Conservation (phyloP, 30 jellyfish, hydroid and myxozoan species). For the Cassiopea andromeda region DNA sequence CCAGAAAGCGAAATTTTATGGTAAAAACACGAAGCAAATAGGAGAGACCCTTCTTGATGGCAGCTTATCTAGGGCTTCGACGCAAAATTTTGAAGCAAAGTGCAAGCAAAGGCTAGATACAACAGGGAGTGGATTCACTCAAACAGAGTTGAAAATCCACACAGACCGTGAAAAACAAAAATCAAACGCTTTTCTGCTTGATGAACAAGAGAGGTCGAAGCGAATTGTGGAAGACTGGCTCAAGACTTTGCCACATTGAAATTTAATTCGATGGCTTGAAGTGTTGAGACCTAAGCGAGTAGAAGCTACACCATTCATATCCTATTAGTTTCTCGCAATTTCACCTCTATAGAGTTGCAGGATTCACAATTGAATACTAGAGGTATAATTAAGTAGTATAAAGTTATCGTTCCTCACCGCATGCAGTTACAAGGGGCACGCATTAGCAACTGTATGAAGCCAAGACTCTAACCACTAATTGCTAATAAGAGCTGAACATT, state of each 20-base stretch:
- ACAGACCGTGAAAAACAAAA: constrained; percentile 28
- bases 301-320: too few species aligned
- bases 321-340: too few species aligned
- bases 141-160: constrained; percentile 42
- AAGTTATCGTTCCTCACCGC: too few species aligned
- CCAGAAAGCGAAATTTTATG: neutral
- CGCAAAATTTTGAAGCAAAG: constrained; percentile 7
- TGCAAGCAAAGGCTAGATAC: neutral
- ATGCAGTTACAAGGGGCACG: too few species aligned
- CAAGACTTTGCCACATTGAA: neutral
- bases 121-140: constrained; percentile 19
- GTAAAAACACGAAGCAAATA: neutral
- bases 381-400: too few species aligned
- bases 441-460: too few species aligned
- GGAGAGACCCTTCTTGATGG: neutral
- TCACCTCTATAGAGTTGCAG: too few species aligned
- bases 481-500: too few species aligned
- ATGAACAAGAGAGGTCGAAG: constrained; percentile 25
- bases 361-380: too few species aligned
- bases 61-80: neutral
- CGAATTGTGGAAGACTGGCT: constrained; percentile 46
- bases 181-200: neutral
- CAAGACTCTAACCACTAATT: too few species aligned
- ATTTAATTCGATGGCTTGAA: neutral
- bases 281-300: too few species aligned